Base-by-base conservation (phyloP, 2,797 vertebrate species). In the Limnodromus scolopaceus region DNA sequence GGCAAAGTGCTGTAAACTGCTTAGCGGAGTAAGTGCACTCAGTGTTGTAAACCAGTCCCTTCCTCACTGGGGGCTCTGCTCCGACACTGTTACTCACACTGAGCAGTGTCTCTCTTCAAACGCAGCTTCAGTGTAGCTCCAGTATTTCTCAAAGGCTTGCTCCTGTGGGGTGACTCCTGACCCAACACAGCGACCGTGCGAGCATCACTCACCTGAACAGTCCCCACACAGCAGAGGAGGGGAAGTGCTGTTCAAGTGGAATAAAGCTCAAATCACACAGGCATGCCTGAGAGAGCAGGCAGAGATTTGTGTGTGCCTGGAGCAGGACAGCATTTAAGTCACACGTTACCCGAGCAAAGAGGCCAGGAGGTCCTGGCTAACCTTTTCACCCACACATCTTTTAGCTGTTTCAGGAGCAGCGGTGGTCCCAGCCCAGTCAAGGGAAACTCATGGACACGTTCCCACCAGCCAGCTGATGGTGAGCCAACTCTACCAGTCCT, bases 151-250 rank as follows among this genome's bases (percentile, higher is more conserved):
- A 60, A 66, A 86, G 79, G 34, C 32, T 34, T 3, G 2, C 18
- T 89, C 80, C 77, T 88, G 84, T 6, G 1, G 51, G n/a, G 53
- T 17, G 76, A 74, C 79, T 70, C 55, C 68, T 81, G 86, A 88
- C 57, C 49, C 65, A 84, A 45, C 22, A 32, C 13, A 41, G 76
- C 0, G 0, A 39, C 24, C 2, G 0, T 5, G 51, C 0, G 3
- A 81, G 53, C 12, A 34, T 53, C 81, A 16, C 69, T 84, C 11
- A 13, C 68, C 54, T 54, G 2, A 6, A 28, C 45, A 61, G 75
- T 12, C 25, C 30, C 27, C 27, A 18, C 23, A 43, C n/a, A 60
- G 45, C 28, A 84, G 53, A 34, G 45, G 17, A 51, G 20, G 10
- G 24, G 19, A 78, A 46, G 49, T 30, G 45, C 53, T 72, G 51